Evolutionary conservation across 2,113 vertebrate genomes (phyloP).

Genomic region (Neotoma lepida): DNA sequence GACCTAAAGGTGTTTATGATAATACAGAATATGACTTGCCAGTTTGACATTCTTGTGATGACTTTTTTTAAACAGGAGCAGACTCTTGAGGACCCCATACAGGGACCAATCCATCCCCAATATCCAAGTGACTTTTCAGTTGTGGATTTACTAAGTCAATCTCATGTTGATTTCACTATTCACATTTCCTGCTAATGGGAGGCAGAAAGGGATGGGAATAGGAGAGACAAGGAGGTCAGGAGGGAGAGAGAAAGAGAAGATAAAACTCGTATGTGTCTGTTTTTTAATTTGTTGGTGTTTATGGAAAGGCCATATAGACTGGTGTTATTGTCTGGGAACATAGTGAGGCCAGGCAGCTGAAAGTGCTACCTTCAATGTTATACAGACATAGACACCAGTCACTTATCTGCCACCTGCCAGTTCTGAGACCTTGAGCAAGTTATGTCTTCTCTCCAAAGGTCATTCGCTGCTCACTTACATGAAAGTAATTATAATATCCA

Average conservation of each 20-base stretch:
- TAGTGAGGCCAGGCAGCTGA: not conserved
- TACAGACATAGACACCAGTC: not conserved
- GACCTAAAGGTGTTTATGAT: not conserved
- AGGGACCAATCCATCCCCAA: not conserved
- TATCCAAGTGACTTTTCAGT: not conserved
- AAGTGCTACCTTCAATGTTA: not conserved
- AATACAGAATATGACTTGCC: not conserved
- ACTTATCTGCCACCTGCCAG: not conserved
- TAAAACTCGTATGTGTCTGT: not conserved
- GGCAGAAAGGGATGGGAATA: no score
- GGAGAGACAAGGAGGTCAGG: not conserved
- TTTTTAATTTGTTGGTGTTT: not conserved
- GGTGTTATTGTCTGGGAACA: not conserved
- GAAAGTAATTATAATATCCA: not conserved
- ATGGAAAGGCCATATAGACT: not conserved
- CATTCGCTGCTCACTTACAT: not conserved
- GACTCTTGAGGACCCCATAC: not conserved
- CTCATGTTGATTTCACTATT: not conserved
- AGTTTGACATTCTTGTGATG: not conserved
- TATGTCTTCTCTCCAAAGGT: not conserved
- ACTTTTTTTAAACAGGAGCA: not conserved
- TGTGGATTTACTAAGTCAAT: not conserved
- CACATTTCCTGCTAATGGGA: not conserved
- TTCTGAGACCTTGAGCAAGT: not conserved
- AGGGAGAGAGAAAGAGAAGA: not conserved